Evolutionary conservation across 2,797 vertebrate genomes (phyloP).

Genomic region (Hybognathus amarus): DNA sequence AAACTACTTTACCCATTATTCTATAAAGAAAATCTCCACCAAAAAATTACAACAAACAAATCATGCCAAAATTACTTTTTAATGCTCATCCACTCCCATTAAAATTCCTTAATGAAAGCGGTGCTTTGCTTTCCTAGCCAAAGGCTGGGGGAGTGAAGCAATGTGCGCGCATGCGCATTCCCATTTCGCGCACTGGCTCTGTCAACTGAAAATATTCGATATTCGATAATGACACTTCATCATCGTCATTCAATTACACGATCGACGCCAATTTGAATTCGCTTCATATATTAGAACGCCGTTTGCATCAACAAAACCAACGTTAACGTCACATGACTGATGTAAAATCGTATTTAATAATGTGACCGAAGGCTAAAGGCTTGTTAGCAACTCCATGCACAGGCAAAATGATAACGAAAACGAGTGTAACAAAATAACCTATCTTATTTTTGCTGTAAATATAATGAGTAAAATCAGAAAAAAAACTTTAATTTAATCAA

Average conservation of each 20-base stretch:
- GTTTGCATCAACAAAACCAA: background rate
- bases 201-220: conserved; percentile 6
- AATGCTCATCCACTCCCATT: no score
- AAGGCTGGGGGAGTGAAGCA: background rate
- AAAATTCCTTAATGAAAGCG: background rate
- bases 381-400: background rate
- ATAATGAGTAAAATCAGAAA: background rate
- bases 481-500: background rate
- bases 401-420: background rate
- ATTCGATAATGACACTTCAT: background rate
- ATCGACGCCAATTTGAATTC: background rate
- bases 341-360: background rate
- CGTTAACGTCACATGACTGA: background rate
- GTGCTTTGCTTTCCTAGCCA: background rate
- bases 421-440: no score
- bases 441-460: background rate
- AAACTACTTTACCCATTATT: background rate
- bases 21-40: background rate
- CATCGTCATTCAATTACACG: background rate
- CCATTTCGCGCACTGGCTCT: background rate
- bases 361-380: background rate
- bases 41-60: background rate
- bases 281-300: background rate
- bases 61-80: background rate
- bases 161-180: background rate